Evolutionary conservation across 2,888 invertebrate genomes (phyloP), one percentile per base, ranked within the genome.

Genomic region (Masnerella sp.): DNA sequence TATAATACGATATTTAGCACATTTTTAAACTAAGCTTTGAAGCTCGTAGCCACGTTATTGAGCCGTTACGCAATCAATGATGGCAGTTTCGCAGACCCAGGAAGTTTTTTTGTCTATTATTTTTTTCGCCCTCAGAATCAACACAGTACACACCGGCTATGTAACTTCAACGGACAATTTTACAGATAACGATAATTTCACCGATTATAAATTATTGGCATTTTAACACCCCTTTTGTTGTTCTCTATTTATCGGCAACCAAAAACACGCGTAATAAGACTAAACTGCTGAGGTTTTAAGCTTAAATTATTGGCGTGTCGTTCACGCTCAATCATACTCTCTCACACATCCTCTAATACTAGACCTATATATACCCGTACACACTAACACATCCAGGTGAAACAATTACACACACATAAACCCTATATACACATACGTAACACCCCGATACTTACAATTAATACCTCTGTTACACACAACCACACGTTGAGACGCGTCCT

Each of bases 221-320:
- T 84, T 86, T 85, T 84, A 80, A 83, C 80, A 74, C 56, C 52
- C 74, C 76, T 78, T 82, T 79, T n/a, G n/a, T n/a, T n/a, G n/a
- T 80, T 78, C 77, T 67, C 59, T 74, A 54, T 79, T 81, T 80
- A 80, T 80, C 80, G 78, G 62, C 76, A 76, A 47, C 17, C 17
- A 11, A 9, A 40, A 56, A 32, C 51, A 36, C 52, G 45, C 61
- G 1, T 32, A 59, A 38, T 47, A 45, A 22, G 83, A 83, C 81
- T 80, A 82, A 83, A 81, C 80, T 82, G 81, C 80, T 79, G 77
- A 80, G 82, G 81, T 82, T 83, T 84, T 83, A 83, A 81, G 82
- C 81, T 79, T 85, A 83, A 82, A 84, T 84, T 83, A 84, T 84
- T 83, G 69, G 81, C 78, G 67, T 79, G 77, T 71, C 51, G 73